Base-by-base conservation (phyloP, 1,140 invertebrate genomes). In the Drosophila bocki region DNA sequence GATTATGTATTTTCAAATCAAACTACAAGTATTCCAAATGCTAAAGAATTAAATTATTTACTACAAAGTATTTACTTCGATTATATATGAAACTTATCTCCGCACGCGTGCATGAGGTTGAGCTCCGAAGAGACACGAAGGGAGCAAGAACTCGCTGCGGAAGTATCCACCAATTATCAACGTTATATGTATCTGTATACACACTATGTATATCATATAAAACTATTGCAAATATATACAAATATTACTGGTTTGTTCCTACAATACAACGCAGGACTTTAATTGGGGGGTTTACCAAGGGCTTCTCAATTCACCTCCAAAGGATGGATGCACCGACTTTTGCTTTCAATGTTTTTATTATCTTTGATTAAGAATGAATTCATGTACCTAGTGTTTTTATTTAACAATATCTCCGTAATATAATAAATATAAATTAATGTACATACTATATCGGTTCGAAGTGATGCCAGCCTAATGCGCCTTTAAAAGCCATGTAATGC, bases 171-270 rank as follows among this genome's bases (percentile, higher is more conserved):
- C 50, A 61, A 78, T 48, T 61, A 78, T 78, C 54, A 67, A 75
- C 44, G 71, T 78, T 88, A 88, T 75, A 79, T 80, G 50, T 76
- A 79, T 82, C 70, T 76, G 67, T 87, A 77, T 75, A 83, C 75
- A 82, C 58, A 68, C 48, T 76, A 71, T 68, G 41, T 50, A 47
- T 67, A 78, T 80, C 22, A 44, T 58, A 81, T 79, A 63, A 78
- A 70, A 45, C 58, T 78, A 81, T 75, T 56, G 65, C 64, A 69
- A 51, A 74, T 75, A 78, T 78, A 85, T 80, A 85, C 50, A 87
- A 45, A 33, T 85, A 86, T 90, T 80, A 85, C 58, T 78, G 80
- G 86, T 91, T 91, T 91, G 87, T 82, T 91, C 80, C 83, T 75
- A 81, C 53, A 86, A 65, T 78, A 76, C 50, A 51, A 47, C 6